These are phyloP conservation scores for Laterallus jamaicensis DNA, from an alignment of 2,113 vertebrate species.

Conservation along the genomic window DNA sequence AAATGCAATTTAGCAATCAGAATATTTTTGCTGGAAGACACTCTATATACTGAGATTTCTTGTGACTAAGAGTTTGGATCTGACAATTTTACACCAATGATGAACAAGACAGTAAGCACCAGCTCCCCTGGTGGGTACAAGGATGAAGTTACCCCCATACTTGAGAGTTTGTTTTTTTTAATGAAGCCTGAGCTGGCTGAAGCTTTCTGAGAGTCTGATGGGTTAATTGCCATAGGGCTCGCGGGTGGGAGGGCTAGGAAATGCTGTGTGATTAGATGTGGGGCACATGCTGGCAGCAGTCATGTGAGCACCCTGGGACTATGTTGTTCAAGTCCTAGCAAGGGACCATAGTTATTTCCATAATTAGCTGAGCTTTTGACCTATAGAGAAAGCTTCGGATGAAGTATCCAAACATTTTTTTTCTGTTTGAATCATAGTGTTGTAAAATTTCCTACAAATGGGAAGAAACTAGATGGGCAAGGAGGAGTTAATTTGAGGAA, in stretches of 20 bases:
- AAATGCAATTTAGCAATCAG: background rate
- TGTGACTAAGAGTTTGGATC: background rate
- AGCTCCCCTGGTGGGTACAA: background rate
- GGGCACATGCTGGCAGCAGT: background rate
- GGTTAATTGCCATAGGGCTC: background rate
- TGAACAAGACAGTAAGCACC: background rate
- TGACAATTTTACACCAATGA: rapidly evolving
- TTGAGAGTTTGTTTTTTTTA: background rate
- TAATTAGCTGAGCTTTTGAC: background rate
- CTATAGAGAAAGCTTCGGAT: background rate
- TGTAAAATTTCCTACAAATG: background rate
- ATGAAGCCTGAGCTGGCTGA: background rate
- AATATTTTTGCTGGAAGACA: background rate
- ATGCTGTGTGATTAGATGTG: background rate
- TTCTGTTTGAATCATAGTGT: background rate
- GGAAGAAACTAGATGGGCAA: background rate
- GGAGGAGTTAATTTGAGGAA: background rate
- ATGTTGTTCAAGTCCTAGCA: background rate
- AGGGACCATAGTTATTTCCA: background rate
- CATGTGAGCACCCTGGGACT: background rate
- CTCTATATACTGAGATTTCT: background rate
- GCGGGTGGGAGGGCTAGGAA: background rate
- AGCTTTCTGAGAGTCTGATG: background rate
- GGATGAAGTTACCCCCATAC: background rate
- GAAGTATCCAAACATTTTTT: background rate